Conservation (phyloP, 1,140 invertebrate species). For the Dendroctonus ponderosae region DNA sequence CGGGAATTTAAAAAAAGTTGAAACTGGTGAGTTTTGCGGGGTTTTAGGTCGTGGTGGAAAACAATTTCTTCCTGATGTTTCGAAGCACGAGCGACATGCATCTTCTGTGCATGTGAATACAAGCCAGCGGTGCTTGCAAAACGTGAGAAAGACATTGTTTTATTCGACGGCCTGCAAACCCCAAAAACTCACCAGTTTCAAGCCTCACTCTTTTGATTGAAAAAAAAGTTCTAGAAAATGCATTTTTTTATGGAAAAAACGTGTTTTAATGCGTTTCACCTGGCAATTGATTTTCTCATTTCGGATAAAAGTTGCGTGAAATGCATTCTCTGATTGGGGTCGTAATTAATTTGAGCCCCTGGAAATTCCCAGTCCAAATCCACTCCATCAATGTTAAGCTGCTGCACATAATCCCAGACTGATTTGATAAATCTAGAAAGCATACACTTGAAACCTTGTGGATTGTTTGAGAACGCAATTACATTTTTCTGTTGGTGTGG, state of each 20-base stretch:
- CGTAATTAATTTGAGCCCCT: conserved; percentile 52
- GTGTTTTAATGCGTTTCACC: conserved; percentile 3
- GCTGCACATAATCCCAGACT: conserved; percentile 60
- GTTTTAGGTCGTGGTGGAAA: neutral
- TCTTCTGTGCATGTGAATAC: too few species aligned
- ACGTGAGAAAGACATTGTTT: too few species aligned
- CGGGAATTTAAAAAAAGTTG: neutral
- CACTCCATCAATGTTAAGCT: conserved; percentile 72
- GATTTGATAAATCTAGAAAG: conserved; percentile 65
- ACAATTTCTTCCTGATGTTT: too few species aligned
- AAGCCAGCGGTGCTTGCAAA: too few species aligned
- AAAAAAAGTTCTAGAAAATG: neutral
- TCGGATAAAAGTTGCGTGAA: conserved; percentile 71
- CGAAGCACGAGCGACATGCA: too few species aligned
- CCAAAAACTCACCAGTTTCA: too few species aligned
- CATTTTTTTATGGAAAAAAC: conserved; percentile 1
- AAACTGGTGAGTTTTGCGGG: neutral
- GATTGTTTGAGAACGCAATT: neutral
- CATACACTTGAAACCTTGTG: conserved; percentile 1
- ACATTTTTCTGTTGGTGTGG: conserved; percentile 53
- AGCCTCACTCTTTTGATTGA: too few species aligned
- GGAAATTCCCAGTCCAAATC: conserved; percentile 92
- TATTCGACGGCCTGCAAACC: too few species aligned
- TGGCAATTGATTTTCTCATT: conserved; percentile 62
- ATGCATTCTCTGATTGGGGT: conserved; percentile 63